These are phyloP conservation scores for Ptilodon capucinus DNA, from an alignment of 2,888 invertebrate species.

Conservation along the genomic window DNA sequence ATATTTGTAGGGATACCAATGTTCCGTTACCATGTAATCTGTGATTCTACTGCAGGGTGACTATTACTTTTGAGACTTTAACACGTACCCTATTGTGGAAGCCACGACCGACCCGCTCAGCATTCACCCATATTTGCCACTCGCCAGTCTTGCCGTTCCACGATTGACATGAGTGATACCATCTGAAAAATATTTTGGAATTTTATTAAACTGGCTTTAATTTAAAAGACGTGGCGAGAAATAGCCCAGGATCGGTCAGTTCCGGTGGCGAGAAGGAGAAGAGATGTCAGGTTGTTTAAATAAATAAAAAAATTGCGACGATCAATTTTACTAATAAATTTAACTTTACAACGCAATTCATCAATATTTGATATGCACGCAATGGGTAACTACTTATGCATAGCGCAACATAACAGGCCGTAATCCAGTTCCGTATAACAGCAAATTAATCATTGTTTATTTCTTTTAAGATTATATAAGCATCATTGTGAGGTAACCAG, in stretches of 20 bases:
- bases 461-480: slow-evolving; percentile 8
- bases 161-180: slow-evolving; percentile 94
- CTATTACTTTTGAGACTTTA: no score
- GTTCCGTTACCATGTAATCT: no score
- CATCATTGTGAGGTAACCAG: neutral
- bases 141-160: slow-evolving; percentile 95
- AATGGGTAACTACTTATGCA: slow-evolving; percentile 7
- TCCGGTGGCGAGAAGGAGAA: no score
- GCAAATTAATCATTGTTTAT: slow-evolving; percentile 9
- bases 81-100: slow-evolving; percentile 91
- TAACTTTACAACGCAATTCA: neutral
- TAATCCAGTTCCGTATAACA: slow-evolving; percentile 3
- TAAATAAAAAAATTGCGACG: no score
- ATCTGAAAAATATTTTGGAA: slow-evolving; percentile 63
- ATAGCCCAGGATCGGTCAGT: no score
- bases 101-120: slow-evolving; percentile 92
- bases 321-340: neutral
- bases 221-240: no score
- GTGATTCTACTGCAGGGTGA: no score
- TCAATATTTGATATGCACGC: neutral
- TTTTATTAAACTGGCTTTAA: neutral
- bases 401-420: slow-evolving; percentile 1
- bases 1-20: neutral
- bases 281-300: no score
- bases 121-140: slow-evolving; percentile 95